These are phyloP conservation scores for Holocentrus rufus DNA, from an alignment of 2,797 vertebrate species.

Conservation along the genomic window DNA sequence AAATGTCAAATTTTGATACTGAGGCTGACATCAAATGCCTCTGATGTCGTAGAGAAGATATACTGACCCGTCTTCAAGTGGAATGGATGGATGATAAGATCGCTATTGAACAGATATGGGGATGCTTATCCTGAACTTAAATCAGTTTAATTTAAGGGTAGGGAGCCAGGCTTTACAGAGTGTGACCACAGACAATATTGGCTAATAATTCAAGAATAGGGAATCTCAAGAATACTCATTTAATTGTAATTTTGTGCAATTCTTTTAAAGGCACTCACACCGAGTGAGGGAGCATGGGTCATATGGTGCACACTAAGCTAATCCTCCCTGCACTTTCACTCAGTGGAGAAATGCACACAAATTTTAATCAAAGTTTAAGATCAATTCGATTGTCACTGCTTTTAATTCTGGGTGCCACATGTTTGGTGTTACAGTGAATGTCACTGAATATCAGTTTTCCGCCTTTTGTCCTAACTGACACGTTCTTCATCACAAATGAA, in stretches of 20 bases:
- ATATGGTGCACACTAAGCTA: not conserved
- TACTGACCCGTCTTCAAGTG: slow-evolving; percentile 65
- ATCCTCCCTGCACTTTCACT: not conserved
- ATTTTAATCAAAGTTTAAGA: slow-evolving; percentile 15
- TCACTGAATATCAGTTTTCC: slow-evolving; percentile 46
- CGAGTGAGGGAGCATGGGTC: not conserved
- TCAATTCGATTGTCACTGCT: slow-evolving; percentile 16
- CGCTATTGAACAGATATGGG: slow-evolving; percentile 48
- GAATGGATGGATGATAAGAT: slow-evolving; percentile 67
- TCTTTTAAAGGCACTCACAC: slow-evolving; percentile 72
- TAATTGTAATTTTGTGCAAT: slow-evolving; percentile 84
- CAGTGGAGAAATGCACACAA: not conserved
- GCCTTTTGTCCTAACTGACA: slow-evolving; percentile 51
- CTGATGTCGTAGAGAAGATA: slow-evolving; percentile 61
- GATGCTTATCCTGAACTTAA: slow-evolving; percentile 63
- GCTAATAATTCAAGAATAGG: slow-evolving; percentile 29
- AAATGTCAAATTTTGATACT: slow-evolving; percentile 71
- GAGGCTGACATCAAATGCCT: slow-evolving; percentile 63
- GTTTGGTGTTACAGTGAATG: slow-evolving; percentile 42
- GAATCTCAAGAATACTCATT: slow-evolving; percentile 73
- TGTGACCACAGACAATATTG: slow-evolving; percentile 43
- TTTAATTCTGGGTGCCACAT: slow-evolving; percentile 23
- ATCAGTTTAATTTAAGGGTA: slow-evolving; percentile 70
- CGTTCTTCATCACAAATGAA: slow-evolving; percentile 53
- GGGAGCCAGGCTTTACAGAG: slow-evolving; percentile 39